phyloP scores from a whole-genome alignment of 2,113 vertebrate genomes.

The Pyrgilauda ruficollis region DNA sequence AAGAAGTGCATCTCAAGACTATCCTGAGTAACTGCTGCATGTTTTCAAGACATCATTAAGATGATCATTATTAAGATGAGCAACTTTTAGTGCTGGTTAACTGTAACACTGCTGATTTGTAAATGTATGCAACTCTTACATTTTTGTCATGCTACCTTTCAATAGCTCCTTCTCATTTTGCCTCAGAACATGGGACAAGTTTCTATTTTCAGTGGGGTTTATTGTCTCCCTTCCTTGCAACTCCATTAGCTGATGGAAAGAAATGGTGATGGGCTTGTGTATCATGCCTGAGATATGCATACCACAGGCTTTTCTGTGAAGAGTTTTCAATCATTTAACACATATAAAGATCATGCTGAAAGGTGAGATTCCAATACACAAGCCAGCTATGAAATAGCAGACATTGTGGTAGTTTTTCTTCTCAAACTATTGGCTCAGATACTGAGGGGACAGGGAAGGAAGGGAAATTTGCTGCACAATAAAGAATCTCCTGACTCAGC shows the following conservation, averaged over 20 bases:
- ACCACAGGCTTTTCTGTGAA: not conserved
- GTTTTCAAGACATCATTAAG: not conserved
- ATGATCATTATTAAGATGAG: not conserved
- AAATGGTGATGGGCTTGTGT: not conserved
- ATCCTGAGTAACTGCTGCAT: not conserved
- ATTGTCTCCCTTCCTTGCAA: not conserved
- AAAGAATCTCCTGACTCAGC: not conserved
- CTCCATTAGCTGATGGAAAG: not conserved
- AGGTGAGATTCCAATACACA: not conserved
- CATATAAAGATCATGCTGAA: not conserved
- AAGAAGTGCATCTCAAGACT: conserved; percentile 11
- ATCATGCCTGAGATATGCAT: not conserved
- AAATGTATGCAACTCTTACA: not conserved
- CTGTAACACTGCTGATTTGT: not conserved
- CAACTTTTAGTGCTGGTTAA: not conserved
- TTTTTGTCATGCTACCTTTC: not conserved
- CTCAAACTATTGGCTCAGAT: not conserved
- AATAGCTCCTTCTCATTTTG: not conserved
- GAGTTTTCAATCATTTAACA: not conserved
- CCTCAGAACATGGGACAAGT: not conserved
- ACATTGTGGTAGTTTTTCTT: not conserved
- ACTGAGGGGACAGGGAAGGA: not conserved
- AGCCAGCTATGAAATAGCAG: not conserved
- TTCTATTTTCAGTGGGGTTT: not conserved
- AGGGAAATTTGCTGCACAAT: not conserved